These are phyloP conservation scores for Chaetorhynchus papuensis DNA, from an alignment of 2,113 vertebrate species.

Conservation along the genomic window DNA sequence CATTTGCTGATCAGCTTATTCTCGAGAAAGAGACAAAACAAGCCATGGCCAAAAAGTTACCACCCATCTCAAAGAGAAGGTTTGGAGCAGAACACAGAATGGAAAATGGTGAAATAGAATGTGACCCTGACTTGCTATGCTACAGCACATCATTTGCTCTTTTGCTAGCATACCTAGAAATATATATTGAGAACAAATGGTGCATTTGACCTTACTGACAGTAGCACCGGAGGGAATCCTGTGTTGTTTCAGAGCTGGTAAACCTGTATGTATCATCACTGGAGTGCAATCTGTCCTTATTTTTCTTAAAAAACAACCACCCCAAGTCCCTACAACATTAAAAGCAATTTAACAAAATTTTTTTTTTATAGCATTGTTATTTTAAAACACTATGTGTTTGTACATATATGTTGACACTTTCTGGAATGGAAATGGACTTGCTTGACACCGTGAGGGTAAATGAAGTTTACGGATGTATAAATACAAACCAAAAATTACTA, in stretches of 20 bases:
- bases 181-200: slow-evolving; percentile 2
- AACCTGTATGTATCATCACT: neutral
- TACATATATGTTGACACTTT: neutral
- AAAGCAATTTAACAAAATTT: neutral
- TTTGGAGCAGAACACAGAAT: neutral
- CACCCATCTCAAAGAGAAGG: neutral
- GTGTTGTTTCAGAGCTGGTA: neutral
- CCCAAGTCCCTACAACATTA: neutral
- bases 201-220: slow-evolving; percentile 29
- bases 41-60: neutral
- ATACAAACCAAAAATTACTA: neutral
- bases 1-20: neutral
- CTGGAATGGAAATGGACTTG: neutral
- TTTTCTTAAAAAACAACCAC: neutral
- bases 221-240: neutral
- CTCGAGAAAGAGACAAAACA: neutral
- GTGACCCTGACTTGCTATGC: neutral
- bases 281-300: neutral
- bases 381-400: neutral
- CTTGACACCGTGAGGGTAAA: neutral
- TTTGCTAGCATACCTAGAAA: slow-evolving; percentile 8
- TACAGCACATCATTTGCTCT: neutral
- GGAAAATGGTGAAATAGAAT: neutral
- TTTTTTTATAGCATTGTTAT: neutral
- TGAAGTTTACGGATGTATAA: slow-evolving; percentile 1